Evolutionary conservation across 2,797 vertebrate genomes (phyloP), one percentile per base, ranked within the genome.

Genomic region (Tangara arthus): DNA sequence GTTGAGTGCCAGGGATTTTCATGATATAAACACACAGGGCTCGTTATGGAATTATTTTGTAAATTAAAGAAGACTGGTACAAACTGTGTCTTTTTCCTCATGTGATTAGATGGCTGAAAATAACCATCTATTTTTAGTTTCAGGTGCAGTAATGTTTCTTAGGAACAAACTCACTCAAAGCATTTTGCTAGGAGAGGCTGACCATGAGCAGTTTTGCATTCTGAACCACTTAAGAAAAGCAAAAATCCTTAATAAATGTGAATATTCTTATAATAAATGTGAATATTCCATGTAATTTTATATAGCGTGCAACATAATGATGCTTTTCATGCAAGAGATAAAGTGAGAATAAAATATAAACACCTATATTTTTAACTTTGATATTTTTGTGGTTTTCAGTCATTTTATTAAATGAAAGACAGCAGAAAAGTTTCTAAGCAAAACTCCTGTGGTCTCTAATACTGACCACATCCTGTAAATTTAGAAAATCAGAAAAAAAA

Each of bases 51-150:
- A 97, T 90, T 94, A 79, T 88, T 95, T 87, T 94, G 87, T 94
- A 96, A 97, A 97, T 96, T 98, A 88, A 96, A 97, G 75, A 76
- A 55, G 90, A 87, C 80, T 68, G 87, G 94, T 88, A 87, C 49
- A 94, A 97, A 94, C 85, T 56, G 32, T 79, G 85, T 66, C 77
- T 97, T 93, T 91, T 90, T 80, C 49, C 80, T 81, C 69, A 4
- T 71, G 76, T 90, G 93, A 97, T 97, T 95, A 94, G 96, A 66
- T n/a, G 84, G 83, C 93, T 97, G 96, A 96, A 95, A 95, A 97
- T 97, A 97, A 15, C 24, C 12, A 19, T 47, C 95, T 97, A 91
- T 96, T 97, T 97, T 97, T 97, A 95, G 80, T 90, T 95, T 94
- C 12, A 60, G 93, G 89, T 35, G 5, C 65, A 81, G 64, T 93